Percentiles rank a stretch among this genome's conserved stretches.
These are phyloP conservation scores for Mesorhabditis sp. DNA, from an alignment of 2,888 invertebrate species.

Conservation along the genomic window DNA sequence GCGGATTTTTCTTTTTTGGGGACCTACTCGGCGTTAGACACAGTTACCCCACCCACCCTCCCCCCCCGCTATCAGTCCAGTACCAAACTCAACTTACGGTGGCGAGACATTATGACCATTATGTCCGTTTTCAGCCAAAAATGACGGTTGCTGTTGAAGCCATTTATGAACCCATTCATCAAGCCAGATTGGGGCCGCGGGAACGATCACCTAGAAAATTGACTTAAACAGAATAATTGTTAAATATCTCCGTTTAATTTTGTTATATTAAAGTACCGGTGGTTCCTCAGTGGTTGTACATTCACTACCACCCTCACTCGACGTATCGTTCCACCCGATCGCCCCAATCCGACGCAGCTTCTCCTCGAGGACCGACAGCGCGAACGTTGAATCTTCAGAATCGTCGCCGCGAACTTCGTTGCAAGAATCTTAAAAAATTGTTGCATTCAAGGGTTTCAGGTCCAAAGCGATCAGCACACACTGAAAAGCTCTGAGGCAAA, in stretches of 20 bases:
- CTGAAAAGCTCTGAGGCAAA: not conserved
- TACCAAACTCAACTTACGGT: not conserved
- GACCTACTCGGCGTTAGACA: too few species aligned
- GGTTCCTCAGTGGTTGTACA: not conserved
- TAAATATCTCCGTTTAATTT: not conserved
- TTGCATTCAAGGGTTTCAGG: not conserved
- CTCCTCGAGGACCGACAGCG: constrained; percentile 16
- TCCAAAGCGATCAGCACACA: not conserved
- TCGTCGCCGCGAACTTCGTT: not conserved
- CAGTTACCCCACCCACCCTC: too few species aligned
- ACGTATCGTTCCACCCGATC: not conserved
- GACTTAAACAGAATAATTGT: not conserved
- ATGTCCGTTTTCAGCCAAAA: constrained; percentile 9
- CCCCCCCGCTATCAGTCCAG: too few species aligned
- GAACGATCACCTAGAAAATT: constrained; percentile 13
- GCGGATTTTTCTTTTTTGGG: too few species aligned
- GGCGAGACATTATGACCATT: not conserved
- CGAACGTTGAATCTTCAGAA: constrained; percentile 6
- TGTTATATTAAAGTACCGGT: not conserved
- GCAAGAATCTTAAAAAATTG: constrained; percentile 7
- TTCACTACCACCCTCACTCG: not conserved
- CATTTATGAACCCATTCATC: constrained; percentile 49
- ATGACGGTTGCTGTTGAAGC: constrained; percentile 36
- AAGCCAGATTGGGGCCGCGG: constrained; percentile 27
- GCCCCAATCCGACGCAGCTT: constrained; percentile 8